These are phyloP conservation scores for Poeciliopsis prolifica DNA, from an alignment of 2,113 vertebrate species.

Conservation along the genomic window DNA sequence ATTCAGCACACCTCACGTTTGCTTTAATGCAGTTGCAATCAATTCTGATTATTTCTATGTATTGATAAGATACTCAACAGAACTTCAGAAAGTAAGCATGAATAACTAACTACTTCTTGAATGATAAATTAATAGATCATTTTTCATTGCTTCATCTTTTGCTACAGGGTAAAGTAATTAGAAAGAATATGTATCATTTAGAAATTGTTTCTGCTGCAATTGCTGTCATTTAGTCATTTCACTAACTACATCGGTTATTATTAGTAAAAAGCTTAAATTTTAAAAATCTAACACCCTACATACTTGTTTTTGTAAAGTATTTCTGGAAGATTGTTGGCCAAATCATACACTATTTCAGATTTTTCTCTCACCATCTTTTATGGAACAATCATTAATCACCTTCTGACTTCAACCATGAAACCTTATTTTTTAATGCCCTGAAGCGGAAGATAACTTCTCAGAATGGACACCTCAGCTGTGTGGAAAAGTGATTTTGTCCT, in stretches of 20 bases:
- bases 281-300: slow-evolving; percentile 8
- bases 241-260: neutral
- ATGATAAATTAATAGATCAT: neutral
- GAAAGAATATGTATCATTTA: too few relatives aligned
- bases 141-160: too few relatives aligned
- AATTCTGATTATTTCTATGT: too few relatives aligned
- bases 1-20: too few relatives aligned
- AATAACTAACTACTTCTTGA: neutral
- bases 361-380: slow-evolving; percentile 37
- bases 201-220: neutral
- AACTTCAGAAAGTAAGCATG: too few relatives aligned
- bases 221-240: slow-evolving; percentile 1
- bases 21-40: too few relatives aligned
- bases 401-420: slow-evolving; percentile 64
- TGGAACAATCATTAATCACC: slow-evolving; percentile 60
- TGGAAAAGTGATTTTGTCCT: slow-evolving; percentile 59
- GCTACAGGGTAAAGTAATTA: too few relatives aligned
- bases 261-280: slow-evolving; percentile 17
- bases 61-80: too few relatives aligned
- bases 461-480: slow-evolving; percentile 47
- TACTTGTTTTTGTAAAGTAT: slow-evolving; percentile 17
- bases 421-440: slow-evolving; percentile 45
- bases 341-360: slow-evolving; percentile 51
- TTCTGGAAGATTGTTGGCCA: slow-evolving; percentile 38
- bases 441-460: slow-evolving; percentile 37